Evolutionary conservation across 2,797 vertebrate species (phyloP), one percentile per base, ranked within the genome.

Genomic region (Leuciscus waleckii): DNA sequence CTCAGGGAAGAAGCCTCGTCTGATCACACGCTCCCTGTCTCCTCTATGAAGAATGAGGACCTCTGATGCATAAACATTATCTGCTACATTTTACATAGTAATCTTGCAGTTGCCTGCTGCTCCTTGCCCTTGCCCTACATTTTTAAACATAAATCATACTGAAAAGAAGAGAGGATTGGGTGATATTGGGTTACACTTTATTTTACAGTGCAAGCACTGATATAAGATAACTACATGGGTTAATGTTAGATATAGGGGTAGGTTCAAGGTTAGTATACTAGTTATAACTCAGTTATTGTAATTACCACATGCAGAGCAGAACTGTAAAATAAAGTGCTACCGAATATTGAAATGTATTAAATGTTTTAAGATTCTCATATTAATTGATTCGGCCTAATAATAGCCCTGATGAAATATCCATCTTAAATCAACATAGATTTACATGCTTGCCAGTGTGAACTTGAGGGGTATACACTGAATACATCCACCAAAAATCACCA

Each of bases 11-110:
- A 68, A 21, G 46, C 11, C 19, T 73, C 29, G 54, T 65, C 13
- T 49, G 81, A 63, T 35, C 69, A 73, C n/a, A 75, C 8, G 2
- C 43, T 61, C 49, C 13, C 70, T 32, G 29, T 83, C 58, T 68
- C 43, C 61, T 68, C 35, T 23, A 54, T 76, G 58, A 76, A 83
- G 46, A 35, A 49, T 2, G 26, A 82, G 68, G 5, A 7, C 58
- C 58, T 67, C 23, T 68, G 61, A 41, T 77, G 82, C 71, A 83
- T 67, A 68, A 76, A 83, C 46, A 77, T 76, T 51, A 83, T 21
- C 70, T 63, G 54, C 37, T 35, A 63, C 35, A 32, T 71, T 82
- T 82, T 76, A 75, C 70, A 83, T 75, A 26, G 58, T 54, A 83
- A 83, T 68, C 71, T 76, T 26, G n/a, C n/a, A 35, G 71, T 67